phyloP scores from a whole-genome alignment of 1,140 invertebrate species.

The Panulirus ornatus region DNA sequence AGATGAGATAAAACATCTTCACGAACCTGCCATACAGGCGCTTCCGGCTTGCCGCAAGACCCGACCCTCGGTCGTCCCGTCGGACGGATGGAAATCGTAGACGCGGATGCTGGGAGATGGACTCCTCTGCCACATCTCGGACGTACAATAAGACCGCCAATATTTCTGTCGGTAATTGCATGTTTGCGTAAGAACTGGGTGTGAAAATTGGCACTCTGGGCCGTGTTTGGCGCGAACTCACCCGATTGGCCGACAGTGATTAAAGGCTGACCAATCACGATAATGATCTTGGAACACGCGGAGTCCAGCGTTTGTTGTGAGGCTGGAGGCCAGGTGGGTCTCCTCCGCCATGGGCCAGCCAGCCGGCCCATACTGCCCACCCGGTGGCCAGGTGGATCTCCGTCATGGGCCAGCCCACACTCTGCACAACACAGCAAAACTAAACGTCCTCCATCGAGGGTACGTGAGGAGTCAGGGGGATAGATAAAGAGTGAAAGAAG shows the following conservation, averaged over 20 bases:
- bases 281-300: slow-evolving; percentile 53
- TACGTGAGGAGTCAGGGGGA: background rate
- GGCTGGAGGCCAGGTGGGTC: background rate
- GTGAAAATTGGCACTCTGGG: slow-evolving; percentile 69
- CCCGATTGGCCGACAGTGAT: slow-evolving; percentile 69
- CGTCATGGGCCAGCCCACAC: too few relatives aligned
- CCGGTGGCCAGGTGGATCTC: too few relatives aligned
- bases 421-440: slow-evolving; percentile 3
- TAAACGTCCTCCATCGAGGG: slow-evolving; percentile 10
- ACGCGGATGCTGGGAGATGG: too few relatives aligned
- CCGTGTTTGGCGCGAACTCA: slow-evolving; percentile 68
- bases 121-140: background rate
- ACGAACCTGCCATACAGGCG: slow-evolving; percentile 8
- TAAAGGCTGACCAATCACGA: slow-evolving; percentile 70
- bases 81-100: background rate
- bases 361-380: too few relatives aligned
- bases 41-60: background rate
- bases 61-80: background rate
- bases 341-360: too few relatives aligned
- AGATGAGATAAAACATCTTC: slow-evolving; percentile 58
- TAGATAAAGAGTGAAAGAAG: background rate
- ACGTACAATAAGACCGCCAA: slow-evolving; percentile 67
- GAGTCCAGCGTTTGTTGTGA: slow-evolving; percentile 19
- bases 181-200: slow-evolving; percentile 72
- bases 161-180: slow-evolving; percentile 71